phyloP scores from a whole-genome alignment of 2,797 vertebrate species.

The Paramormyrops hopkinsi region DNA sequence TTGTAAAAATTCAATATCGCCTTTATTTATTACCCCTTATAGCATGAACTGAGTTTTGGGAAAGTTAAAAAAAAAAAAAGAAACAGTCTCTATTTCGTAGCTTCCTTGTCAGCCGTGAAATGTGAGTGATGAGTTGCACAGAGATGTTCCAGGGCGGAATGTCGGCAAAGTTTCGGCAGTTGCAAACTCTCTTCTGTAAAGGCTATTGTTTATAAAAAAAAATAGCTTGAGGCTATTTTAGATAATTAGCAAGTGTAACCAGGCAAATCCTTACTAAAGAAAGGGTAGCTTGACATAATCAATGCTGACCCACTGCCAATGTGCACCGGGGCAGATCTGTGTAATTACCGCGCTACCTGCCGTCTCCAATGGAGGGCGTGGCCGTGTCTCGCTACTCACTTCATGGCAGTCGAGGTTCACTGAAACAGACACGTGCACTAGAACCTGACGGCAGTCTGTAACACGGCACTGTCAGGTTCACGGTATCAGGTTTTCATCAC shows the following conservation, averaged over 20 bases:
- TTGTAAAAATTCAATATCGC: background rate
- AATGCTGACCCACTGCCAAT: background rate
- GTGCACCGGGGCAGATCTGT: background rate
- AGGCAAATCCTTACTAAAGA: background rate
- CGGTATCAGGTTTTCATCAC: background rate
- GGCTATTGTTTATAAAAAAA: background rate
- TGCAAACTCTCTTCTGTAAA: background rate
- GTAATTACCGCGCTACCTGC: background rate
- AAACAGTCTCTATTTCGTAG: background rate
- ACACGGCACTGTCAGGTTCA: background rate
- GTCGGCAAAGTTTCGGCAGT: background rate
- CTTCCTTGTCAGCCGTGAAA: background rate
- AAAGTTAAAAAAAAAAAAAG: background rate
- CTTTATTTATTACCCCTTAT: background rate
- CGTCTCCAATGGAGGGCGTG: background rate
- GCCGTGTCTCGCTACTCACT: background rate
- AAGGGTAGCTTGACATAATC: conserved; percentile 6
- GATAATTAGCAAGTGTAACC: conserved; percentile 6
- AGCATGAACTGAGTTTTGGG: background rate
- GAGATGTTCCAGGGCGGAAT: background rate
- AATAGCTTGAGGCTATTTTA: background rate
- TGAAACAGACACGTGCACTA: background rate
- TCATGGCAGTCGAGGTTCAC: background rate
- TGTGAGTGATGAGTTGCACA: background rate
- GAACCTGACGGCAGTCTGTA: background rate